Base-by-base conservation (phyloP, 2,797 vertebrate species). In the Botia almorhae region DNA sequence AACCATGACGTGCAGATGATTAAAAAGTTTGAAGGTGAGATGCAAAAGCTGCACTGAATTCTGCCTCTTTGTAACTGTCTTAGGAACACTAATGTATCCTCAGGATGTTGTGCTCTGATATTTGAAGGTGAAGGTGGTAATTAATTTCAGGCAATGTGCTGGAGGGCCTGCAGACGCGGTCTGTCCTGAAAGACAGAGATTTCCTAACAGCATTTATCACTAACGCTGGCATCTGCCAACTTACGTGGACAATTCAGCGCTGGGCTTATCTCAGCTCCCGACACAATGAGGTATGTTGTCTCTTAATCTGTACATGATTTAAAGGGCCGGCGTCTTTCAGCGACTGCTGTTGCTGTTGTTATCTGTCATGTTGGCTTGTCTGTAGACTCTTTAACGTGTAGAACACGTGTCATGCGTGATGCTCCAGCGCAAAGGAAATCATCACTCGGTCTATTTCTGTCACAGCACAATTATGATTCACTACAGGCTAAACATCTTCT, bases 61-160 rank as follows among this genome's bases (percentile, higher is more conserved):
- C 68, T 68, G 76, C 72, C 85, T 69, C 79, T 81, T 74, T 69
- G 76, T 81, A 79, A 60, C 65, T 75, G 80, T 82, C 82, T 79
- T 50, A 53, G 77, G 69, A 74, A 78, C 79, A 67, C 36, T 14
- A 74, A 72, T 26, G 58, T 76, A 53, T 79, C 77, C 81, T 53
- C 19, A 63, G 79, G 88, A 83, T 86, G 82, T 84, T 83, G 83
- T 85, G 64, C 83, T 85, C 60, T 86, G 80, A 82, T 82, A 39
- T 74, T 79, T 78, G 64, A 76, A 76, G 74, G 51, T 65, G 72
- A 26, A 26, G 23, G 23, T 26, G 23, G 23, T 26, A 1, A 26
- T 26, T 26, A 26, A 88, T 89, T 86, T 83, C 67, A 77, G 64
- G 48, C 61, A 0, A 26, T 13, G 0, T 77, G 29, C 65, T 10